Evolutionary conservation across 2,888 invertebrate species (phyloP).

Genomic region (Trichogramma evanescens): DNA sequence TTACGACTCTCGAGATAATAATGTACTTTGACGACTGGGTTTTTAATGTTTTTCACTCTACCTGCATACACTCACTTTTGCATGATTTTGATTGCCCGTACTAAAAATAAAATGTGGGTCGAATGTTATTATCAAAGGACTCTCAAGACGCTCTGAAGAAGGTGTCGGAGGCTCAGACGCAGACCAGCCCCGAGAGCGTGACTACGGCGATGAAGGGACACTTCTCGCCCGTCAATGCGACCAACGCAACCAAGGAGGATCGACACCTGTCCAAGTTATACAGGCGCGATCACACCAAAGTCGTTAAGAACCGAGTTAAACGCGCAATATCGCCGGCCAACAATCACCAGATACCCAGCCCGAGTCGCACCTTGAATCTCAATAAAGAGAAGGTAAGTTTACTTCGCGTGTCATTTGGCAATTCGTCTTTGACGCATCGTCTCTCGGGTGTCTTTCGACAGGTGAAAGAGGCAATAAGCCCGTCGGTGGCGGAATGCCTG

Average conservation of each 20-base stretch:
- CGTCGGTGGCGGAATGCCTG: conserved; percentile 84
- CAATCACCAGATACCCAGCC: conserved; percentile 45
- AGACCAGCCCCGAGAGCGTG: conserved; percentile 50
- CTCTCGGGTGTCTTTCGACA: not conserved
- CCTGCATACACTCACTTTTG: too few relatives aligned
- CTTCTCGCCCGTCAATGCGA: conserved; percentile 55
- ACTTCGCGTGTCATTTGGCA: not conserved
- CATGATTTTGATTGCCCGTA: too few relatives aligned
- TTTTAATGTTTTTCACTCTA: too few relatives aligned
- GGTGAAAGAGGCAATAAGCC: conserved; percentile 79
- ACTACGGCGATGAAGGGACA: conserved; percentile 49
- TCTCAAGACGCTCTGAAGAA: conserved; percentile 41
- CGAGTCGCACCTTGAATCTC: conserved; percentile 34
- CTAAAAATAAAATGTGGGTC: too few relatives aligned
- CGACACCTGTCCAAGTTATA: conserved; percentile 53
- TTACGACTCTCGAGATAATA: too few relatives aligned
- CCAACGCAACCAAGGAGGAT: conserved; percentile 51
- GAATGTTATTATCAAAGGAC: conserved; percentile 31
- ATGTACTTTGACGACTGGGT: too few relatives aligned
- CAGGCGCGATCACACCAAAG: conserved; percentile 52
- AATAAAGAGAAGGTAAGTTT: conserved; percentile 49
- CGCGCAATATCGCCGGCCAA: conserved; percentile 47
- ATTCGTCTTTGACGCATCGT: not conserved
- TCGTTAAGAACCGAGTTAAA: conserved; percentile 43
- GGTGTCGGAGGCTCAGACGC: conserved; percentile 50